A percentile compares a stretch with the other conserved stretches of the same genome.
phyloP scores from a whole-genome alignment of 1,140 invertebrate species.

The Spodoptera frugiperda region DNA sequence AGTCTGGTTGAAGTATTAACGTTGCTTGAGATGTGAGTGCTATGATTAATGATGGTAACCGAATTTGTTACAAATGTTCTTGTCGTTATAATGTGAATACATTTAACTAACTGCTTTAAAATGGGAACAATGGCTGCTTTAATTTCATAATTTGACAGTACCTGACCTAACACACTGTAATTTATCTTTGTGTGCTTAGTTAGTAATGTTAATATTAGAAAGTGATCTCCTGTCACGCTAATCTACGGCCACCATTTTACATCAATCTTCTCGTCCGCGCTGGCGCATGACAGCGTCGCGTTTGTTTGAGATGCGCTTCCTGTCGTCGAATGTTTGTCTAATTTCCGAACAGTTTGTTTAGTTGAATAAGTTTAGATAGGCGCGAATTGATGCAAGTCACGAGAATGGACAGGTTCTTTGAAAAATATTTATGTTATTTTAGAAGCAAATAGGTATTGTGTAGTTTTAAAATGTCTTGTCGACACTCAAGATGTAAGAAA shows the following conservation, averaged over 20 bases:
- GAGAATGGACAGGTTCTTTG: slow-evolving; percentile 14
- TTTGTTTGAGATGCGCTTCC: slow-evolving; percentile 65
- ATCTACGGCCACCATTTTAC: slow-evolving; percentile 42
- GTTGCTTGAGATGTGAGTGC: slow-evolving; percentile 13
- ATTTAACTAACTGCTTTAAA: slow-evolving; percentile 10
- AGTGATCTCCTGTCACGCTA: slow-evolving; percentile 44
- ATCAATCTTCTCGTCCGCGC: slow-evolving; percentile 50
- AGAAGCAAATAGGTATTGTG: neutral
- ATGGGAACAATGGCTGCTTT: slow-evolving; percentile 5
- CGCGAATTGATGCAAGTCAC: slow-evolving; percentile 72
- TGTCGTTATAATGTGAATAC: neutral
- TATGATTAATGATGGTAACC: slow-evolving; percentile 13
- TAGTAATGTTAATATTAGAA: slow-evolving; percentile 44
- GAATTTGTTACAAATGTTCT: slow-evolving; percentile 2
- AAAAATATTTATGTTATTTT: slow-evolving; percentile 25
- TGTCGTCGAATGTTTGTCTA: slow-evolving; percentile 73
- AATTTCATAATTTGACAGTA: slow-evolving; percentile 33
- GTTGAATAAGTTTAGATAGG: slow-evolving; percentile 62
- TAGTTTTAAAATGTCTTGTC: neutral
- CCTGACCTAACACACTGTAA: slow-evolving; percentile 47
- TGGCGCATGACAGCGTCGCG: slow-evolving; percentile 52
- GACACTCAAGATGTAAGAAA: neutral
- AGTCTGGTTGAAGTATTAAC: slow-evolving; percentile 4
- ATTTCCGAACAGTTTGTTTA: slow-evolving; percentile 75
- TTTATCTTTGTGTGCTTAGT: slow-evolving; percentile 43